Conservation (phyloP, 2,888 invertebrate species). For the Nomada goodeniana region DNA sequence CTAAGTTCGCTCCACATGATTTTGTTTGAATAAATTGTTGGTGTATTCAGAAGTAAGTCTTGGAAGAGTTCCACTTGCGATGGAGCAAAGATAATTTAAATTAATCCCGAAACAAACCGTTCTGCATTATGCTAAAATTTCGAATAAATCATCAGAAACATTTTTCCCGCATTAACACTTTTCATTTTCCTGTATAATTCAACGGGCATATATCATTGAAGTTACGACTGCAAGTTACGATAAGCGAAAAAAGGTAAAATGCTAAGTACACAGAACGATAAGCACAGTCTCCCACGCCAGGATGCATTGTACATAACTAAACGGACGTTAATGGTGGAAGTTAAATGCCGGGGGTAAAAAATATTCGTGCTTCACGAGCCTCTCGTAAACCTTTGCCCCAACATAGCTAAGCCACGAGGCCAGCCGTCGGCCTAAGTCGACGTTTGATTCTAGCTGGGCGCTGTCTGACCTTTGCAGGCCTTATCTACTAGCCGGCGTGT, state of each 20-base stretch:
- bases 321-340: conserved; percentile 1
- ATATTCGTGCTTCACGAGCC: background rate
- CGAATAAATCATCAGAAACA: no score
- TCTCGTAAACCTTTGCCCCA: conserved; percentile 15
- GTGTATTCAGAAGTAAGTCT: no score
- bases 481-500: conserved; percentile 44
- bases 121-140: no score
- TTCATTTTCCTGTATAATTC: conserved; percentile 1
- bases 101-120: no score
- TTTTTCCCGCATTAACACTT: no score
- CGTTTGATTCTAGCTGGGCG: conserved; percentile 1
- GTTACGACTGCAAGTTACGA: no score
- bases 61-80: no score
- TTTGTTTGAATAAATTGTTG: no score
- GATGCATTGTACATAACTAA: conserved; percentile 10
- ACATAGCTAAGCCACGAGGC: background rate
- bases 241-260: background rate
- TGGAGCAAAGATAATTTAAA: no score
- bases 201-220: no score
- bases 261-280: background rate
- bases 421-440: background rate
- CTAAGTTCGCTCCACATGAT: no score
- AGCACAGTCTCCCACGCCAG: background rate
- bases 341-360: background rate
- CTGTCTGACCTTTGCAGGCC: conserved; percentile 38